These are phyloP conservation scores for Hemibagrus guttatus DNA, from an alignment of 2,797 vertebrate genomes.

Conservation along the genomic window DNA sequence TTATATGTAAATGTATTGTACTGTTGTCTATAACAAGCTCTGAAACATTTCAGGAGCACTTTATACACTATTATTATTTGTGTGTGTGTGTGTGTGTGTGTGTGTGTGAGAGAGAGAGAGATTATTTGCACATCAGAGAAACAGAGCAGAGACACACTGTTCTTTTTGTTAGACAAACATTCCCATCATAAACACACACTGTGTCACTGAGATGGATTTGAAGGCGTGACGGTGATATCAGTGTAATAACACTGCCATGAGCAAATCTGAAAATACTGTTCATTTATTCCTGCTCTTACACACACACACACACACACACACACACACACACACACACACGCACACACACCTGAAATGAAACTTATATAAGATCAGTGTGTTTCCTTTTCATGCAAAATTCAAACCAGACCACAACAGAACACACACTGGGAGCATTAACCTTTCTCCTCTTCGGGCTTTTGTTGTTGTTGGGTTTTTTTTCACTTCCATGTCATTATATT, in stretches of 20 bases:
- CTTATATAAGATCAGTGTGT: conserved; percentile 29
- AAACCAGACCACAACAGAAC: conserved; percentile 17
- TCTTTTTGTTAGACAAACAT: conserved; percentile 51
- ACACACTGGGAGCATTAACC: background rate
- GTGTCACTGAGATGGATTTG: conserved; percentile 6
- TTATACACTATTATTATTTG: too few relatives aligned
- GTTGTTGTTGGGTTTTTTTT: background rate
- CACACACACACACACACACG: background rate
- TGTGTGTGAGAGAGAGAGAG: conserved; percentile 6
- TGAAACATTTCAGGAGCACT: too few relatives aligned
- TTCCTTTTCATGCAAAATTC: conserved; percentile 36
- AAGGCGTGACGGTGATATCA: background rate
- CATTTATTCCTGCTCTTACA: background rate
- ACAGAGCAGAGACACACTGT: conserved; percentile 51
- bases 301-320: background rate
- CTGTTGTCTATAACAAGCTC: too few relatives aligned
- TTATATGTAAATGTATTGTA: too few relatives aligned
- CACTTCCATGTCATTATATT: background rate
- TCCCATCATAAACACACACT: conserved; percentile 35
- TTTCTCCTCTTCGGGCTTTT: background rate
- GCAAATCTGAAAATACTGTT: background rate
- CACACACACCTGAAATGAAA: conserved; percentile 11
- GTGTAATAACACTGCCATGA: too few relatives aligned
- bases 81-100: background rate
- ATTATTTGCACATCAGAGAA: conserved; percentile 54